Evolutionary conservation across 1,140 invertebrate genomes (phyloP).

Genomic region (Macrocentrus cingulum): DNA sequence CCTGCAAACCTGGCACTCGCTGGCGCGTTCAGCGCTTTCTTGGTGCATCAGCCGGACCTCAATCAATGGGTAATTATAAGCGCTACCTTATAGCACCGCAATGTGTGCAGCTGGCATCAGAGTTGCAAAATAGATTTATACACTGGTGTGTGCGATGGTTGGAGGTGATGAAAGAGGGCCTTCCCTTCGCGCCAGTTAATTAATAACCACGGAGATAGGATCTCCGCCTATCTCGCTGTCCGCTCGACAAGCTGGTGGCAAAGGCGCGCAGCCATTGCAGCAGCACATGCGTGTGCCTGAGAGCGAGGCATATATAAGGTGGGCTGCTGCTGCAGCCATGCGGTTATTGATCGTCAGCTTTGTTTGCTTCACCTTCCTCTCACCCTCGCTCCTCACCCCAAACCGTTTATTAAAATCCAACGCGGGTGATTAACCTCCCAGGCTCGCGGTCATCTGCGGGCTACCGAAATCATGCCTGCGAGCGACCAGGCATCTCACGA

Average conservation of each 20-base stretch:
- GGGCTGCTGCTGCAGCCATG: slow-evolving; percentile 11
- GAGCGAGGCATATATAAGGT: slow-evolving; percentile 3
- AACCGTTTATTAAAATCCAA: slow-evolving; percentile 58
- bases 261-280: slow-evolving; percentile 26
- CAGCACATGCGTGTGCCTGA: not conserved
- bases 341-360: slow-evolving; percentile 46
- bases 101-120: not conserved
- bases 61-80: slow-evolving; percentile 67
- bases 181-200: slow-evolving; percentile 56
- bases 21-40: slow-evolving; percentile 65
- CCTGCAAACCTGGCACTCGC: slow-evolving; percentile 67
- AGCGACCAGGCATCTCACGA: too few relatives aligned
- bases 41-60: slow-evolving; percentile 73
- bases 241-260: slow-evolving; percentile 48
- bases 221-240: slow-evolving; percentile 54
- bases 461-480: slow-evolving; percentile 3
- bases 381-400: slow-evolving; percentile 16
- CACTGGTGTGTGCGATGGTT: slow-evolving; percentile 39
- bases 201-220: slow-evolving; percentile 57
- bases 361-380: slow-evolving; percentile 34
- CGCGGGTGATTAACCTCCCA: slow-evolving; percentile 51
- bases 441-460: slow-evolving; percentile 23
- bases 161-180: slow-evolving; percentile 56
- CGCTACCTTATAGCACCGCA: not conserved
- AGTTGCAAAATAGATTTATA: not conserved